Evolutionary conservation across 2,888 invertebrate genomes (phyloP).

Genomic region (Phyto melanocephala): DNA sequence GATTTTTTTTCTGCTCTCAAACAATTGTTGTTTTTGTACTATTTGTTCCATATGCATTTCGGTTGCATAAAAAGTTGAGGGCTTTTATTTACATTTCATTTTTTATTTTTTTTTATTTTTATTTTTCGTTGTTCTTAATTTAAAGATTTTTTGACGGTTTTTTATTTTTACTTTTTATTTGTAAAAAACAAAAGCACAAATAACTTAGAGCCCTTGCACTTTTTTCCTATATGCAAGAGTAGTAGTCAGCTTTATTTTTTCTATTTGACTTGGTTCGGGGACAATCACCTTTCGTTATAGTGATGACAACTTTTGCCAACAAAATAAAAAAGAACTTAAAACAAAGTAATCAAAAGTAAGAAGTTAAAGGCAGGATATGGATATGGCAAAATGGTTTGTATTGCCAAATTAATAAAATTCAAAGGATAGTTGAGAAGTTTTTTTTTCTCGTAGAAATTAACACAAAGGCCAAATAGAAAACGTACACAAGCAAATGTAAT

Average conservation of each 20-base stretch:
- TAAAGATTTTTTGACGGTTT: constrained; percentile 63
- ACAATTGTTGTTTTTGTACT: constrained; percentile 46
- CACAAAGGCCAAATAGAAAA: too few species aligned
- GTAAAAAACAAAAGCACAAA: constrained; percentile 20
- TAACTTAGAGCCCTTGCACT: constrained; percentile 55
- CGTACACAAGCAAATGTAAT: too few species aligned
- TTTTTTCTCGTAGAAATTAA: too few species aligned
- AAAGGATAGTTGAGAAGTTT: too few species aligned
- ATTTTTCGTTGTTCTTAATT: constrained; percentile 57
- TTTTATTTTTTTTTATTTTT: constrained; percentile 31
- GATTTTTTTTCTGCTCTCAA: not conserved
- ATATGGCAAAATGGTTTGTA: too few species aligned
- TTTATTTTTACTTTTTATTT: constrained; percentile 15
- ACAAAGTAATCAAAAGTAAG: too few species aligned
- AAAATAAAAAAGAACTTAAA: not conserved
- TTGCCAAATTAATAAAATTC: too few species aligned
- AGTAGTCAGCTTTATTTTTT: constrained; percentile 33
- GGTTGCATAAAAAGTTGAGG: constrained; percentile 47
- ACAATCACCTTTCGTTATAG: constrained; percentile 56
- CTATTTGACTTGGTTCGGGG: constrained; percentile 58
- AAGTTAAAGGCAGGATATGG: too few species aligned
- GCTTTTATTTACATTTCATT: constrained; percentile 10
- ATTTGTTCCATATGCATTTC: constrained; percentile 61
- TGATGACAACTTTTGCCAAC: constrained; percentile 36
- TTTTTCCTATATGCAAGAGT: constrained; percentile 5